Evolutionary conservation across 2,888 invertebrate genomes (phyloP), one percentile per base, ranked within the genome.

Genomic region (Azorinus chamasolen): DNA sequence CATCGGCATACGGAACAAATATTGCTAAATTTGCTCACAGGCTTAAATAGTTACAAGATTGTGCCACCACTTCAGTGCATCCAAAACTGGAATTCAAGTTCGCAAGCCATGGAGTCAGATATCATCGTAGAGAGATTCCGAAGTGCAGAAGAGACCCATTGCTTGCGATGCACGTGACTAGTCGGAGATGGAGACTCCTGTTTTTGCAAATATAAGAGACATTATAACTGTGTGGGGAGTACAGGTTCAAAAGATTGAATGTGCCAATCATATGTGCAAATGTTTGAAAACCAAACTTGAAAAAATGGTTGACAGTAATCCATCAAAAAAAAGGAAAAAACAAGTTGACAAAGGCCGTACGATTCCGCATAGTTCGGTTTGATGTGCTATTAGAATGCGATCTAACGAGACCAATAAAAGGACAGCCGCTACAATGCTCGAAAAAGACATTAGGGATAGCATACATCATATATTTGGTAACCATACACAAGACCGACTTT

Each of bases 1-100:
- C 25, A 72, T 83, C n/a, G 85, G 82, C n/a, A 43, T 85, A 0
- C 25, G 79, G 22, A 80, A 84, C 43, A 83, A 83, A 50, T 72
- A 70, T 43, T 84, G 80, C 61, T 65, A 57, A 25, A 63, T 80
- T 12, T 84, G 83, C 45, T 25, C 20, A 12, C 43, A n/a, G 1
- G 63, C 74, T 12, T 37, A 77, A 41, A 64, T 24, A 46, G 25
- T 61, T 37, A 4, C 14, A 16, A 12, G 8, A 10, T 37, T 14
- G 22, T 51, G 2, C 20, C 48, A 27, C 41, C 55, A 6, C 80
- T 79, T 66, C 39, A 59, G 12, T 79, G 74, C 45, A 79, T 57
- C 39, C 66, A 68, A 57, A 83, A 79, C 58, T 79, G 83, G 79
- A 27, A 61, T 20, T 48, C 51, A 4, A 45, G 39, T 12, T 72